Base-by-base conservation (phyloP, 2,797 vertebrate species). In the Novumbra hubbsi region DNA sequence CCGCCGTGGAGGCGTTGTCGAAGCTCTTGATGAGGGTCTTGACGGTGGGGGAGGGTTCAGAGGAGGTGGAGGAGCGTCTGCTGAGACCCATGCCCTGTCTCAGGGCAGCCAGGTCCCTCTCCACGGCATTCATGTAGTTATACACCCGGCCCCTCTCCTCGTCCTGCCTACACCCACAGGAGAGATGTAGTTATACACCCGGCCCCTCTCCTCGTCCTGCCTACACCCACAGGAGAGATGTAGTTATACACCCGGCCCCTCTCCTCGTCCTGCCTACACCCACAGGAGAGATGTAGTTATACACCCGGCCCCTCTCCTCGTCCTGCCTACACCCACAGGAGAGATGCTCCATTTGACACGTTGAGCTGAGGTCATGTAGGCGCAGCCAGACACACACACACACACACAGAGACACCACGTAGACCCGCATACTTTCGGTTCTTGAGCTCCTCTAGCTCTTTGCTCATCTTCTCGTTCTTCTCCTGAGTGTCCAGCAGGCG, bases 21-120 rank as follows among this genome's bases (percentile, higher is more conserved):
- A 96, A 96, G 50, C 94, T 96, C 80, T 96, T 96, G 87, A 96
- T 96, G 81, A 96, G 95, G 0, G 95, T 96, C 84, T 96, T 96
- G 19, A 96, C 95, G 0, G 95, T 96, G 19, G 95, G 95, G 1
- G 95, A 95, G 0, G 95, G 95, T 83, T 96, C 95, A 0, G 95
- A 96, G 82, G 95, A 95, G 11, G 94, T 93, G 4, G 95, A 96
- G 0, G 95, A 96, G 41, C 95, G 90, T 62, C 95, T 92, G n/a
- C 93, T 96, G 73, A 96, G 86, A 1, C 95, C 95, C 95, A 96
- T 95, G 9, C 95, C 95, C 77, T 96, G 95, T 67, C 95, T 89
- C 73, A 96, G 84, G 5, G 94, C 95, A 8, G 95, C 95, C 83
- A 96, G 67, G 68, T 96, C 95, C 75, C 95, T 90, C 84, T 96